phyloP scores from a whole-genome alignment of 2,888 invertebrate species.

The Drosophila buzzatii region DNA sequence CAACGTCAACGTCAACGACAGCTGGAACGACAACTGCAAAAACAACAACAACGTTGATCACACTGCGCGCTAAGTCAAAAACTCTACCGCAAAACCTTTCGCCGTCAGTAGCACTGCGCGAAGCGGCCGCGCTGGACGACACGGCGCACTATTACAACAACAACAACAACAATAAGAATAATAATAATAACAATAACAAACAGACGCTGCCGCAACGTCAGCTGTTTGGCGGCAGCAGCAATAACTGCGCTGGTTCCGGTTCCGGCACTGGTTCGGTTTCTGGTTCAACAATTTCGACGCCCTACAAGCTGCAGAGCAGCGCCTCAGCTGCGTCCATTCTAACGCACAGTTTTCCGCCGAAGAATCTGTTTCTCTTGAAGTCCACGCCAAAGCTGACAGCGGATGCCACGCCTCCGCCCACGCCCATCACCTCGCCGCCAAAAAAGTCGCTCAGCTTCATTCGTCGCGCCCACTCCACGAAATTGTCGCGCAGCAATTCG shows the following conservation, averaged over 20 bases:
- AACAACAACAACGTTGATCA: constrained; percentile 64
- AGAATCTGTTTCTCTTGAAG: constrained; percentile 84
- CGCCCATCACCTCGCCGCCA: constrained; percentile 83
- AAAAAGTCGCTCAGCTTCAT: constrained; percentile 89
- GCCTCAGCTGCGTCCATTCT: constrained; percentile 72
- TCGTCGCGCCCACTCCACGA: constrained; percentile 90
- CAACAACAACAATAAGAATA: constrained; percentile 15
- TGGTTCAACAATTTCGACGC: constrained; percentile 30
- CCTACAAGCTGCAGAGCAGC: constrained; percentile 69
- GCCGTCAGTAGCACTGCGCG: constrained; percentile 80
- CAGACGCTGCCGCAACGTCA: constrained; percentile 53
- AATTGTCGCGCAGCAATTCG: constrained; percentile 89
- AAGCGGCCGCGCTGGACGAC: constrained; percentile 75
- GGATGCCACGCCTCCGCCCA: constrained; percentile 28
- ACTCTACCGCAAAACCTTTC: constrained; percentile 88
- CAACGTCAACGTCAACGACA: constrained; percentile 31
- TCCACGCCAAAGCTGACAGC: constrained; percentile 75
- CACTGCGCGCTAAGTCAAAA: constrained; percentile 87
- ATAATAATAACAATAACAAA: constrained; percentile 12
- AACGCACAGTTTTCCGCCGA: constrained; percentile 85
- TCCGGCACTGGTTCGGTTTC: constrained; percentile 17
- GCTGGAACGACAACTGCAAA: constrained; percentile 40
- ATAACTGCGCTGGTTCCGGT: constrained; percentile 36
- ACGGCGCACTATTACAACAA: constrained; percentile 33
- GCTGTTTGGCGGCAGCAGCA: constrained; percentile 79